Evolutionary conservation across 2,113 vertebrate species (phyloP), one percentile per base, ranked within the genome.

Genomic region (Oryzias javanicus): DNA sequence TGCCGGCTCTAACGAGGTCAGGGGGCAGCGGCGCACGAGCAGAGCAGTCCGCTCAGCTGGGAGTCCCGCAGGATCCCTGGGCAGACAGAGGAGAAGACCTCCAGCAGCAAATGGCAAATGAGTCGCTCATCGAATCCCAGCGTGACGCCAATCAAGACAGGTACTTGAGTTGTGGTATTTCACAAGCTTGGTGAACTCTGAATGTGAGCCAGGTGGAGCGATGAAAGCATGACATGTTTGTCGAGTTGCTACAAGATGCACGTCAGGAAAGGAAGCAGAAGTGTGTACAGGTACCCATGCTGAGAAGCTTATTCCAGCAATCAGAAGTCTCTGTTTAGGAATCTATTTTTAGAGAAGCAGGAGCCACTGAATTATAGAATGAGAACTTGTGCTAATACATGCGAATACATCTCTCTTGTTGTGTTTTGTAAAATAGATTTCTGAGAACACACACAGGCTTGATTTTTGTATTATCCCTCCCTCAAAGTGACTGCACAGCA

Each of bases 371-470:
- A 91, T 90, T 89, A 89, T 91, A 86, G 83, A 91, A 88, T 67
- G 69, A 73, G 83, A 72, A 77, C 52, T 74, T 80, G 75, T 86
- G 86, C 81, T 86, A 89, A 89, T 88, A 85, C 84, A 78, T 80
- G 82, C 88, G 86, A 89, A 90, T 89, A 89, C 90, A 91, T 88
- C 78, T 89, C 87, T 74, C 80, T 85, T 74, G 83, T 87, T 83
- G 82, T 81, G 57, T 87, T 78, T 62, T 60, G 61, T 72, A 63
- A 76, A 82, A 52, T 65, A 55, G 64, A 72, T 76, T 81, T 83
- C 64, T 45, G 3, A 29, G 45, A 74, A 51, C 14, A 15, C 61
- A 65, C 44, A 42, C 54, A 46, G 45, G 25, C 49, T 4, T 74
- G 67, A 52, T 54, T 61, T 22, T 56, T 57, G 62, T 46, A 49